Percentiles rank a stretch among this genome's conserved stretches.
Conservation (phyloP, 2,888 invertebrate species). For the Mythimna loreyi region DNA sequence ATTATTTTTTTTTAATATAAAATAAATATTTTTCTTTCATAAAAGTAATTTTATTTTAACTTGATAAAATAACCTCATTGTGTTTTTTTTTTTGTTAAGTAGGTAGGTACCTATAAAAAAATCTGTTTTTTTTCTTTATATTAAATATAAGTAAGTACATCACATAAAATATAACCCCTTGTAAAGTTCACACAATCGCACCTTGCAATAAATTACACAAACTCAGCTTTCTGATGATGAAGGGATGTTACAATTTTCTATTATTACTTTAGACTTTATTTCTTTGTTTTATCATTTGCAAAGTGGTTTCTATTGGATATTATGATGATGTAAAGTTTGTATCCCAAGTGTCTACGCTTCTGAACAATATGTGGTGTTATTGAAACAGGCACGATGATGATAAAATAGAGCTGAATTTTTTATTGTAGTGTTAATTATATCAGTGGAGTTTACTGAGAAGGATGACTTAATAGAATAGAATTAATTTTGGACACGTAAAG, state of each 20-base stretch:
- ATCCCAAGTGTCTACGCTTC: neutral
- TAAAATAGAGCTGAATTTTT: neutral
- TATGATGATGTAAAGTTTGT: neutral
- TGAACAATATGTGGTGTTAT: neutral
- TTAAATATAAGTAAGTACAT: too few species aligned
- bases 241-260: neutral
- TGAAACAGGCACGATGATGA: too few species aligned
- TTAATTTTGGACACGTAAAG: too few species aligned
- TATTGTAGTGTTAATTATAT: neutral
- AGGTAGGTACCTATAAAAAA: too few species aligned
- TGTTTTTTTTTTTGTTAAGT: too few species aligned
- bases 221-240: too few species aligned
- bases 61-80: neutral
- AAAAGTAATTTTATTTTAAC: neutral
- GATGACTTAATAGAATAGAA: neutral
- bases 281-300: neutral
- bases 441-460: neutral
- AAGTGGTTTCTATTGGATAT: neutral
- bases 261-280: too few species aligned
- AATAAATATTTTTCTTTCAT: neutral
- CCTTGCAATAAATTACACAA: too few species aligned
- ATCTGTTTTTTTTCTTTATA: too few species aligned
- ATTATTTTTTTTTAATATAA: neutral
- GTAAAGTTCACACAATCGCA: too few species aligned
- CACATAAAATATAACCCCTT: neutral